Percentiles rank a stretch among this genome's conserved stretches.
Conservation (phyloP, 2,888 invertebrate genomes). For the Aphidius colemani region DNA sequence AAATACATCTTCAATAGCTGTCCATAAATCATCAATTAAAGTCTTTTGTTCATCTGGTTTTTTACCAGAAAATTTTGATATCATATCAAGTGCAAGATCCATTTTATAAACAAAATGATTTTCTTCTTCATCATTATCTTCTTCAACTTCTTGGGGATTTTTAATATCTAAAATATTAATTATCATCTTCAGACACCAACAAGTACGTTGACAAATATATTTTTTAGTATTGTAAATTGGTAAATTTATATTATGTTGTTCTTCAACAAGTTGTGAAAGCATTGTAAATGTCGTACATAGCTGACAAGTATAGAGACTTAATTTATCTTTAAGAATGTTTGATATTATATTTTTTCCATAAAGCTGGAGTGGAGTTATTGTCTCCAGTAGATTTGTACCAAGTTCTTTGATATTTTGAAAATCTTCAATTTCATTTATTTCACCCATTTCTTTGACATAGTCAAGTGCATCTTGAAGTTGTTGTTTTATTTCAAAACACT, state of each 20-base stretch:
- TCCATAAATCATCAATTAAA: conserved; percentile 49
- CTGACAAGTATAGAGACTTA: conserved; percentile 51
- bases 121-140: conserved; percentile 42
- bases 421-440: conserved; percentile 52
- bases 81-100: conserved; percentile 53
- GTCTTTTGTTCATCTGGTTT: conserved; percentile 40
- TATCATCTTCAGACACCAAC: conserved; percentile 52
- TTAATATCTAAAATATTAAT: conserved; percentile 45
- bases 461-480: conserved; percentile 48
- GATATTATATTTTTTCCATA: conserved; percentile 49
- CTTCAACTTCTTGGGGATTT: conserved; percentile 46
- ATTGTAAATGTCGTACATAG: conserved; percentile 48
- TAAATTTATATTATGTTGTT: conserved; percentile 50
- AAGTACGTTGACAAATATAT: conserved; percentile 53
- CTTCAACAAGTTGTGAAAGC: conserved; percentile 48
- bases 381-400: conserved; percentile 49
- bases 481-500: conserved; percentile 48
- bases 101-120: conserved; percentile 57
- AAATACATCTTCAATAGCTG: conserved; percentile 56
- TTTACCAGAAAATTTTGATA: conserved; percentile 48
- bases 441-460: conserved; percentile 55
- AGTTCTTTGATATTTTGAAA: conserved; percentile 56
- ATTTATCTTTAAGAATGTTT: conserved; percentile 43
- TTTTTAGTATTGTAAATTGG: conserved; percentile 52
- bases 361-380: conserved; percentile 46